Evolutionary conservation across 2,113 vertebrate species (phyloP), one percentile per base, ranked within the genome.

Genomic region (Sceloporus undulatus): DNA sequence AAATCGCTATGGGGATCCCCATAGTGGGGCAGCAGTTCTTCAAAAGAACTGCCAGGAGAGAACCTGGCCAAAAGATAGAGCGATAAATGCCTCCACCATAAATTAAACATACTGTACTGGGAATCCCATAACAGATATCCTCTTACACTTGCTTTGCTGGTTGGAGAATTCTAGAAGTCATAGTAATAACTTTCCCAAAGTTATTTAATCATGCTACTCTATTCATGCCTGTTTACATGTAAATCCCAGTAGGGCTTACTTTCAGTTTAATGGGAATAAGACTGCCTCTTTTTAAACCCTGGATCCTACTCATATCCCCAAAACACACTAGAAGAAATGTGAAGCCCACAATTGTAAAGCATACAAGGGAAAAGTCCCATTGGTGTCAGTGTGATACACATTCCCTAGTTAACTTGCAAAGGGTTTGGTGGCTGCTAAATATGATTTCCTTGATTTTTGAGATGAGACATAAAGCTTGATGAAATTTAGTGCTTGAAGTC

Each of bases 401-500:
- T 40, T 68, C 38, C 13, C 14, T 29, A 40, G 9, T 59, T 27
- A 59, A 62, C n/a, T 38, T 52, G 10, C 68, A 38, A 21, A 76
- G 11, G 13, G 16, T 14, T 62, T 62, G 59, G 34, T 10, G 34
- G 18, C n/a, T 84, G 34, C 79, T 38, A 85, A 29, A 4, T 40
- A 34, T 42, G 25, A 76, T 75, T 76, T 68, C 42, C 34, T 9
- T 1, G 27, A n/a, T 27, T 84, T 56, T 73, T 5, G 86, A 93
- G 73, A 52, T 92, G 48, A 90, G 66, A 9, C 77, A 38, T 88
- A 90, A 89, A n/a, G 76, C 8, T 48, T 90, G 25, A n/a, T 56
- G 59, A 42, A 84, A 87, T 18, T 78, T 18, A 62, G 59, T 90
- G 89, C 86, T 87, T 11, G 87, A 34, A 68, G 19, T 9, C 52